Evolutionary conservation across 2,113 vertebrate genomes (phyloP).

Genomic region (Cygnus atratus): DNA sequence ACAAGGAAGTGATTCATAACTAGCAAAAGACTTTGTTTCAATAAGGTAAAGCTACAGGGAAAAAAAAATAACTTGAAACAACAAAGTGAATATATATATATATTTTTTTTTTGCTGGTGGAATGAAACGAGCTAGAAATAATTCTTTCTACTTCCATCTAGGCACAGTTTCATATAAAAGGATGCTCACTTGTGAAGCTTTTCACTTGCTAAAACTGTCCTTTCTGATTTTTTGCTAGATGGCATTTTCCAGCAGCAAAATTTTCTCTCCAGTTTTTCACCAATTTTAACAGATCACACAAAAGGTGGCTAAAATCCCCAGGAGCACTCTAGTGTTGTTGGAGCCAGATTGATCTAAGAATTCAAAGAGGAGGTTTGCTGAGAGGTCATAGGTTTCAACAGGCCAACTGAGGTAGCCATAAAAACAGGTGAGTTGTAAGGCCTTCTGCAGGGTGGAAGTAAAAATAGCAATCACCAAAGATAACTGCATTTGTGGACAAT

Average conservation of each 20-base stretch:
- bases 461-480: background rate
- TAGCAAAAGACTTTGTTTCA: background rate
- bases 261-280: background rate
- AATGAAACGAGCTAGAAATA: background rate
- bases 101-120: background rate
- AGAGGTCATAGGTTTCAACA: background rate
- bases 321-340: background rate
- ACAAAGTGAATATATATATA: background rate
- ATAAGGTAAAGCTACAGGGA: background rate
- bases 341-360: background rate
- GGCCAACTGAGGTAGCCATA: background rate
- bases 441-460: background rate
- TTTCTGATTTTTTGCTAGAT: background rate
- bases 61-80: background rate
- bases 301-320: background rate
- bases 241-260: background rate
- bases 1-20: background rate
- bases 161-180: background rate
- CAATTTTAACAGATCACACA: background rate
- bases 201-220: background rate
- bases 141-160: background rate
- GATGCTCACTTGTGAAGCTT: background rate
- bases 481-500: background rate
- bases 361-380: background rate
- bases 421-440: background rate